Evolutionary conservation across 2,888 invertebrate genomes (phyloP), one percentile per base, ranked within the genome.

Genomic region (Caenorhabditis afra): DNA sequence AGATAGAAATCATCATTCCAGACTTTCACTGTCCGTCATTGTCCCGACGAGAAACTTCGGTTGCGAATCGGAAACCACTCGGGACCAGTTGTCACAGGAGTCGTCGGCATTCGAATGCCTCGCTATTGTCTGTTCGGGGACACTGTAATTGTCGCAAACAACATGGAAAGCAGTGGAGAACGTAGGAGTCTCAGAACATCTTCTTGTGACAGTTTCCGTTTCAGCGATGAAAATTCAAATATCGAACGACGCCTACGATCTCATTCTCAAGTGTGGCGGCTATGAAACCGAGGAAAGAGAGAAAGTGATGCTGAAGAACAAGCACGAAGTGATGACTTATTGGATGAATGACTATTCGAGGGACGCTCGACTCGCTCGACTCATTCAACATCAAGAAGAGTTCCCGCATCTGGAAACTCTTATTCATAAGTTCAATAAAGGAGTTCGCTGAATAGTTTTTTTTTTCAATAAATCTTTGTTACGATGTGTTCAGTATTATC

Each of bases 91-190:
- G 76, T 81, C 47, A 79, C 81, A 10, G 79, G 82, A 5, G 82
- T 82, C n/a, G 82, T 82, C 11, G 82, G 82, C 44, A 79, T 82
- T 22, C 35, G 76, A n/a, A 82, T 81, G 81, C 79, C 79, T 3
- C 70, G 83, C 12, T 81, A 81, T 44, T 83, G 81, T 59, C 65
- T 83, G n/a, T 83, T 83, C 23, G 81, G 81, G 22, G 79, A 79
- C 45, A 83, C 80, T 47, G 84, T 84, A 4, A 81, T 83, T 18
- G 73, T 78, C 35, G 84, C 82, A 3, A 79, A 77, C 23, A 78
- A 66, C 23, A 84, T 84, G 84, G 84, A 84, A 29, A 80, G 80
- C 39, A 75, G 74, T 55, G 84, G 84, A 80, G 84, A 82, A 61
- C 75, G 84, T 84, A 8, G 53, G 74, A 61, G 11, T 4, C 41